Percentiles rank a stretch among this genome's conserved stretches.
Evolutionary conservation across 2,797 vertebrate genomes (phyloP).

Genomic region (Picus viridis): DNA sequence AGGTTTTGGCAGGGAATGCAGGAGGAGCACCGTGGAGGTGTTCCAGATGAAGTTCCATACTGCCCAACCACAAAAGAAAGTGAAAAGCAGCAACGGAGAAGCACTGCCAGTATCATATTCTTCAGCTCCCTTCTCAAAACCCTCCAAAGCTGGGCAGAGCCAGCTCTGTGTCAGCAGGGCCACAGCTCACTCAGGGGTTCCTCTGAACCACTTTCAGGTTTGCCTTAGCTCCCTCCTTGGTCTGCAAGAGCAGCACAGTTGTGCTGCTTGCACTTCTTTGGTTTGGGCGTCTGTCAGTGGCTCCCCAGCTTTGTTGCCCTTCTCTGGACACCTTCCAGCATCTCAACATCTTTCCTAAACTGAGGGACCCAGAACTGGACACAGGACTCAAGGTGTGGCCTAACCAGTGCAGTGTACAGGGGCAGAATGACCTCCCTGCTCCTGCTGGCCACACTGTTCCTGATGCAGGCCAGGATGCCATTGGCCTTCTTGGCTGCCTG

Average conservation of each 20-base stretch:
- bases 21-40: neutral
- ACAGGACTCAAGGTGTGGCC: too few species aligned
- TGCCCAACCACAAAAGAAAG: neutral
- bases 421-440: too few species aligned
- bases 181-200: neutral
- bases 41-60: neutral
- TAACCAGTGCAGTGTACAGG: too few species aligned
- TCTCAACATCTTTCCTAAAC: too few species aligned
- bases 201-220: neutral
- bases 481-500: too few species aligned
- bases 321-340: too few species aligned
- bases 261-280: neutral
- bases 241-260: rapidly evolving
- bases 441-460: too few species aligned
- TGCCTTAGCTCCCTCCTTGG: neutral
- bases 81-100: conserved; percentile 14
- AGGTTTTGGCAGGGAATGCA: neutral
- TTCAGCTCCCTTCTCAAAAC: conserved; percentile 9
- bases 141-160: neutral
- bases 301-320: too few species aligned
- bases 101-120: neutral
- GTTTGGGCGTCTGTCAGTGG: conserved; percentile 7
- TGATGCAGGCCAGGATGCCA: too few species aligned
- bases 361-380: too few species aligned
- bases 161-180: neutral